Evolutionary conservation across 2,113 vertebrate genomes (phyloP), one percentile per base, ranked within the genome.

Genomic region (Oreochromis tanganicae): DNA sequence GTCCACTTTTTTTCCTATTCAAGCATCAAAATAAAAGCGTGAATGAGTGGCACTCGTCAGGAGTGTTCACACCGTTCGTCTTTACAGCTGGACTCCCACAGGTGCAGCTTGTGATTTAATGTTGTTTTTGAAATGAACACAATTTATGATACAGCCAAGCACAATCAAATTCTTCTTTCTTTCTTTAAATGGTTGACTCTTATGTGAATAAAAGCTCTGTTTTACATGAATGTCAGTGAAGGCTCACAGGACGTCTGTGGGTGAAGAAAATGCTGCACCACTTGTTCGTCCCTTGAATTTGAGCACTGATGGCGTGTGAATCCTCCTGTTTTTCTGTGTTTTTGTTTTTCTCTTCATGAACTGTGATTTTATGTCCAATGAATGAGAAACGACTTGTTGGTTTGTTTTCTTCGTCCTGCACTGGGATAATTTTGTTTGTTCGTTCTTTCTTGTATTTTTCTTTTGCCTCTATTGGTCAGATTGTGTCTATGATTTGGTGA

Each of bases 381-480:
- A 91, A 84, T 88, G 87, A 89, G 46, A 89, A 79, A 54, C 32
- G 19, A 85, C 57, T 87, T 82, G 36, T 91, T 5, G 61, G 86
- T 81, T 85, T 81, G 13, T 93, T 83, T 92, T 75, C 84, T 80
- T 85, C 9, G 80, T 91, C 68, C 68, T 86, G 84, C 24, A 27
- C 86, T 88, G 87, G 63, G 34, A 56, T 84, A 16, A 85, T 89
- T 87, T 50, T 57, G 32, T 66, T 89, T 89, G 57, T 90, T 68
- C 29, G 59, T 57, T 79, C 86, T 84, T 57, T 52, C 48, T 61
- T 91, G 78, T 90, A 59, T 92, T 87, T 93, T 91, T 94, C 81
- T 85, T 92, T 89, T 92, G 86, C 88, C 92, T 94, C 87, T 92
- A 41, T 88, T 89, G 87, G 88, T 92, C 85, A 82, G 61, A 61